Base-by-base conservation (phyloP, 2,888 invertebrate genomes). In the Epicampocera succincta region DNA sequence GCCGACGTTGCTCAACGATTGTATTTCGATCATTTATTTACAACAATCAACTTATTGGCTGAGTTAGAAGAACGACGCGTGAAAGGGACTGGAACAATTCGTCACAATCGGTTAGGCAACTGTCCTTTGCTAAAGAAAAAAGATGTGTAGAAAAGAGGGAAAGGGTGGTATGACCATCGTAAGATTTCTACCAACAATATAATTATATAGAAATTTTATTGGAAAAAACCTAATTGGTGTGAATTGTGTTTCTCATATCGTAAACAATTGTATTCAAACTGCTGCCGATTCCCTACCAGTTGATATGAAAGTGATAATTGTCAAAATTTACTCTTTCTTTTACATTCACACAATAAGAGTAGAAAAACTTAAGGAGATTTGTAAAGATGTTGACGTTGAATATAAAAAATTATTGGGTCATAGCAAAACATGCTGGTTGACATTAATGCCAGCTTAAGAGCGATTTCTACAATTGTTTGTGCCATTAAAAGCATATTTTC, bases 381-480 rank as follows among this genome's bases (percentile, higher is more conserved):
- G n/a, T n/a, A n/a, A n/a, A n/a, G n/a, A n/a, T n/a, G n/a, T n/a
- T n/a, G n/a, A n/a, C n/a, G n/a, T n/a, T n/a, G n/a, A n/a, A n/a
- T n/a, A n/a, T n/a, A n/a, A n/a, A n/a, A n/a, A n/a, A n/a, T n/a
- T n/a, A n/a, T n/a, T n/a, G n/a, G n/a, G n/a, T n/a, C n/a, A n/a
- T n/a, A n/a, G n/a, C n/a, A n/a, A n/a, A n/a, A n/a, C n/a, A n/a
- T n/a, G n/a, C n/a, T n/a, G n/a, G n/a, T n/a, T n/a, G n/a, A n/a
- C n/a, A n/a, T n/a, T n/a, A n/a, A n/a, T n/a, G 61, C 61, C 61
- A 61, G 44, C 61, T 3, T 61, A 44, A 42, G 61, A 61, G 61
- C 61, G 61, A 61, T 44, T 61, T 61, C 61, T 61, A 61, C 21
- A 61, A 44, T 25, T 61, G 25, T 44, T 61, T 9, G 19, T 46